Evolutionary conservation across 2,888 invertebrate species (phyloP), one percentile per base, ranked within the genome.

Genomic region (Caenorhabditis parvicauda): DNA sequence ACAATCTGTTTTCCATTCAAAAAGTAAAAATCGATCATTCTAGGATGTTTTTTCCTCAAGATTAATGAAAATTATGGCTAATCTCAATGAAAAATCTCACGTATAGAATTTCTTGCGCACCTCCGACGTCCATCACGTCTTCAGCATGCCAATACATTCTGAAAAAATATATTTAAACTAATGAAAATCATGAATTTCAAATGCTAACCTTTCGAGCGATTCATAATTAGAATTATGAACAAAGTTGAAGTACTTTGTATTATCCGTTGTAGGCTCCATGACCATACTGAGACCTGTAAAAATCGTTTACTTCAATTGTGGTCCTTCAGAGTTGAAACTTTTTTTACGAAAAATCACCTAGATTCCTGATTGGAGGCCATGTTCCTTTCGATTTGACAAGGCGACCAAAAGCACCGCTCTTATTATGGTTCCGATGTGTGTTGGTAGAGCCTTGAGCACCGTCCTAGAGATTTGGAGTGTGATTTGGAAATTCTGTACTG

Each of bases 301-400:
- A n/a, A n/a, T n/a, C n/a, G n/a, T n/a, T n/a, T n/a, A n/a, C n/a
- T n/a, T n/a, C n/a, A n/a, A n/a, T n/a, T n/a, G n/a, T n/a, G n/a
- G n/a, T n/a, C n/a, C n/a, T n/a, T n/a, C n/a, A n/a, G n/a, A n/a
- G n/a, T n/a, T n/a, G n/a, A n/a, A n/a, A n/a, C n/a, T n/a, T n/a
- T n/a, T n/a, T n/a, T 24, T 43, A 14, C 2, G 9, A 17, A 4
- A 35, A 22, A 32, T 9, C 3, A 64, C 66, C 64, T 22, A 51
- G 50, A 51, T 50, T 53, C 32, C 52, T 56, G 29, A 63, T 53
- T 6, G 62, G 62, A 6, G 72, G 72, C 74, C 73, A 75, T 22
- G 48, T 62, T 21, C 50, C 49, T 27, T 63, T 61, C n/a, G 61
- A 54, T 44, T 70, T 71, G 7, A 70, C 63, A 41, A 74, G 64